Evolutionary conservation across 2,797 vertebrate genomes (phyloP), one percentile per base, ranked within the genome.

Genomic region (Paedocypris micromegethes): DNA sequence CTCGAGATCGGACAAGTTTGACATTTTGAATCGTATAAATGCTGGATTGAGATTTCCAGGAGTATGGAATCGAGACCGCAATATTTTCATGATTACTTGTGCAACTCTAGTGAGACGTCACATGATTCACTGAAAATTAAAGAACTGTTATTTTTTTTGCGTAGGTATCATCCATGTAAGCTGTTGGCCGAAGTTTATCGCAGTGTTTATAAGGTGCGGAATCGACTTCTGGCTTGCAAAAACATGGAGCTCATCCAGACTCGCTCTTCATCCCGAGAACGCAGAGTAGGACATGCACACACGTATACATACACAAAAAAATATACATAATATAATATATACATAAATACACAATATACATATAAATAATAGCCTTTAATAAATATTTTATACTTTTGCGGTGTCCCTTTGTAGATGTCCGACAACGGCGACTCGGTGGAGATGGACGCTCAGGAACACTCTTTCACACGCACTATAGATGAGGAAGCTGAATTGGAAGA

Each of bases 401-500:
- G 5, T 70, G 56, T 51, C 7, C 48, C 3, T 2, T 64, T 4
- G 68, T 83, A 98, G 96, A 90, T 93, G 72, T 92, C 93, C 50
- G 95, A 97, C 80, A 97, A 96, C 64, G 93, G 93, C 78, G 96
- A 97, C 66, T 93, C 93, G 53, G 84, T 92, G 79, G 96, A 98
- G 81, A 79, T 90, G 79, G 94, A 96, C 79, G 86, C 92, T 62
- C 95, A 96, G 80, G 96, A 98, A 48, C 91, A 92, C 81, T 90
- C 93, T 1, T 96, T 98, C 79, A 95, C 96, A 2, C 92, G 94
- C 52, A 98, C 96, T 72, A 98, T 98, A 63, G 96, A 98, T 44
- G 96, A 98, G 79, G 96, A 98, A 87, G 96, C 94, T 0, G 96
- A 98, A 85, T 88, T 98, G 70, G 96, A 98, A 62, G 96, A 98